Percentiles rank a stretch among this genome's conserved stretches.
These are phyloP conservation scores for Euglossa dilemma DNA, from an alignment of 1,140 invertebrate species.

Conservation along the genomic window DNA sequence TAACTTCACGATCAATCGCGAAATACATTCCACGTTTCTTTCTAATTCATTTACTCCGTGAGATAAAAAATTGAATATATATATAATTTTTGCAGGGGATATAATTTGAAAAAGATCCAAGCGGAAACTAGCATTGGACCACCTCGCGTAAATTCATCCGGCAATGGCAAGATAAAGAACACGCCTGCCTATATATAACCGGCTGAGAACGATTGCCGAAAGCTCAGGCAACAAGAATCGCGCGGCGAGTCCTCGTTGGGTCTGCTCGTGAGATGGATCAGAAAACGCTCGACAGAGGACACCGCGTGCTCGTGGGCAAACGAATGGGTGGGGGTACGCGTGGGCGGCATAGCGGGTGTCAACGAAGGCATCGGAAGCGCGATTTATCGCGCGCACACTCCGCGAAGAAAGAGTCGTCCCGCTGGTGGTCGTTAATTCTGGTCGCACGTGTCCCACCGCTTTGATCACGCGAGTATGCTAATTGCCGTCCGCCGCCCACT, in stretches of 20 bases:
- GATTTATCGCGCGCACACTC: constrained; percentile 60
- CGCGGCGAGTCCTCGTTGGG: background rate
- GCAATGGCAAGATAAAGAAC: background rate
- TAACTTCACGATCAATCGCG: no score
- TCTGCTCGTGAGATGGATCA: background rate
- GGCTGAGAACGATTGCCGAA: background rate
- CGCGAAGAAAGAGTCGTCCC: constrained; percentile 61
- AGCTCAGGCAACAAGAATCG: background rate
- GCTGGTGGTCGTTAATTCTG: constrained; percentile 66
- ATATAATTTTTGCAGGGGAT: background rate
- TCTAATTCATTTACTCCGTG: background rate
- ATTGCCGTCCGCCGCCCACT: constrained; percentile 68
- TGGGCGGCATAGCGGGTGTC: constrained; percentile 47
- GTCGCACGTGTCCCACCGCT: constrained; percentile 66
- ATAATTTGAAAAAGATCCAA: background rate
- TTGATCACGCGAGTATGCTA: constrained; percentile 73
- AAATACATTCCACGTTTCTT: background rate
- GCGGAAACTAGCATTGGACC: constrained; percentile 5
- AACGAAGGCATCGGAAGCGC: constrained; percentile 57
- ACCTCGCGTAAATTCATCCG: constrained; percentile 1
- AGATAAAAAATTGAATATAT: background rate
- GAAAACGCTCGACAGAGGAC: background rate
- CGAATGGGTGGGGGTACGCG: background rate
- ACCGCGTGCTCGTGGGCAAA: background rate
- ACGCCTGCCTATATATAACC: constrained; percentile 10